These are phyloP conservation scores for Probaryconus sp. DNA, from an alignment of 1,140 invertebrate species.

Conservation along the genomic window DNA sequence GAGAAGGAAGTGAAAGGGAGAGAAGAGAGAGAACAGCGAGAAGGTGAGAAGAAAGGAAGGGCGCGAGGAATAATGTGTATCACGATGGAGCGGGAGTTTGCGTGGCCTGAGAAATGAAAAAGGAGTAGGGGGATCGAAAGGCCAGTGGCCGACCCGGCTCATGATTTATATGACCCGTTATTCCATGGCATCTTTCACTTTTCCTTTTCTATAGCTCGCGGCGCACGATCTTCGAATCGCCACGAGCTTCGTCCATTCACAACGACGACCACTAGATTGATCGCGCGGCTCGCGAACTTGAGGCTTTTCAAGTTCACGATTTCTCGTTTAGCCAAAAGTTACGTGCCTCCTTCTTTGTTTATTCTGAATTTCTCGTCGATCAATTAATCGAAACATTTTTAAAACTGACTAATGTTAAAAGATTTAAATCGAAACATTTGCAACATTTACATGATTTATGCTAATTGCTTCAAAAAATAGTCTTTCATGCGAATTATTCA, in stretches of 20 bases:
- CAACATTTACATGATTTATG: no score
- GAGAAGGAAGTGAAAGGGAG: conserved; percentile 33
- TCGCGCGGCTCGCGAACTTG: conserved; percentile 32
- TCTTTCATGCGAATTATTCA: no score
- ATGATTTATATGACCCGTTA: conserved; percentile 74
- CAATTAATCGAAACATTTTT: no score
- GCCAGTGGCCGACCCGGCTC: conserved; percentile 69
- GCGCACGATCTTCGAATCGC: conserved; percentile 61
- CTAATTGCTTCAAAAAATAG: no score
- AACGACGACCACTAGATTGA: conserved; percentile 21
- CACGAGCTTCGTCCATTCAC: conserved; percentile 49
- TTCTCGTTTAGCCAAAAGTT: conserved; percentile 8
- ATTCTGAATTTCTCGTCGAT: no score
- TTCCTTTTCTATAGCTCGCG: conserved; percentile 66
- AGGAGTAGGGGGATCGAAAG: conserved; percentile 56
- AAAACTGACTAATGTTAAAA: no score
- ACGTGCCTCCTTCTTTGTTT: conserved; percentile 9
- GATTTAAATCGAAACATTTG: no score
- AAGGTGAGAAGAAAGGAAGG: conserved; percentile 13
- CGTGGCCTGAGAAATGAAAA: conserved; percentile 19
- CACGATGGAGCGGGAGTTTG: conserved; percentile 27
- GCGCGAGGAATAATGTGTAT: neutral
- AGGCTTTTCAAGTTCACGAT: conserved; percentile 36
- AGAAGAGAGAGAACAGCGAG: conserved; percentile 1
- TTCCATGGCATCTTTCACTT: conserved; percentile 68